Evolutionary conservation across 37 sponge, comb jelly and placozoan genomes (phyloP), one percentile per base, ranked within the genome.

Genomic region (Hormiphora californensis): DNA sequence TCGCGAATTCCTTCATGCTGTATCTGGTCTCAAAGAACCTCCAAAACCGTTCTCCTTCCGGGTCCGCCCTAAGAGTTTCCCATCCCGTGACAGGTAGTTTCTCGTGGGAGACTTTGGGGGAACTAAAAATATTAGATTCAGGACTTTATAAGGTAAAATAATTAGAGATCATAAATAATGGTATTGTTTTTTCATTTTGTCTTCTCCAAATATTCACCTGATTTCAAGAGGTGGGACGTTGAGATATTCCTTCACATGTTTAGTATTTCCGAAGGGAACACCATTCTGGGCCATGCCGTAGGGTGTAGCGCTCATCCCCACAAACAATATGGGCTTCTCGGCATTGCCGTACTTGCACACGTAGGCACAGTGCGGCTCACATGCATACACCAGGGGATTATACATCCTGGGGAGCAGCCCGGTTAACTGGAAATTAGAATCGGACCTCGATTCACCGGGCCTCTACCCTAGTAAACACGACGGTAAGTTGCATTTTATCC

Each of bases 201-300:
- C n/a, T n/a, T n/a, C n/a, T n/a, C n/a, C 27, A 57, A 19, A 4
- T 28, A 57, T 30, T 5, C n/a, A 57, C 61, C 27, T 5, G 61
- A 57, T 30, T 5, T 73, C 35, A 33, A 73, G 43, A 46, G 40
- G 7, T 8, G 41, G 21, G 12, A 73, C 27, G 4, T 28, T 28
- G 2, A 73, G 81, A 28, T 73, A 73, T 43, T 73, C 81, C 46
- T 36, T 73, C 46, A 73, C 81, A 28, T 73, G 81, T 73, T 73
- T 73, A 7, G 43, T 22, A 28, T 73, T 73, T 1, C 81, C 81
- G 23, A 73, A 33, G 21, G 81, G 81, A 15, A 94, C 94, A 62
- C 94, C 94, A 88, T 89, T 94, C 55, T 92, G 94, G 27, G 94
- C 94, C 94, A 94, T 94, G 53, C 94, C 94, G 88, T 88, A 94